A percentile compares a stretch with the other conserved stretches of the same genome.
These are phyloP conservation scores for Punctoribates punctum DNA, from an alignment of 2,888 invertebrate genomes.

Conservation along the genomic window DNA sequence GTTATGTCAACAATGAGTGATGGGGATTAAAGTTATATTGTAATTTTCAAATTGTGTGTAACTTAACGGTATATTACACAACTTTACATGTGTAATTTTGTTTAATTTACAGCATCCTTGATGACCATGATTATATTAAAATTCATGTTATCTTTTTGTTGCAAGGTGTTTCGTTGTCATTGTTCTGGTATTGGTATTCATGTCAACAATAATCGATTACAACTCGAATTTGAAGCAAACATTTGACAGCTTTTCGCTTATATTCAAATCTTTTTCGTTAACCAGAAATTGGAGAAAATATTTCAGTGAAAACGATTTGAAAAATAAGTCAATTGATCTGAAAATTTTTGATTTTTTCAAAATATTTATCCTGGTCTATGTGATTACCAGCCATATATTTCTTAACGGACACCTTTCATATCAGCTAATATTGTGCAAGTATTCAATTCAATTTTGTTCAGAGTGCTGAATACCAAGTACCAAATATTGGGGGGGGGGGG, in stretches of 20 bases:
- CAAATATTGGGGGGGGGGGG: too few relatives aligned
- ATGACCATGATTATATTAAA: not conserved
- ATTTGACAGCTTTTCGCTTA: not conserved
- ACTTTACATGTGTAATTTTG: too few relatives aligned
- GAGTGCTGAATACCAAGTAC: too few relatives aligned
- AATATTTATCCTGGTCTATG: not conserved
- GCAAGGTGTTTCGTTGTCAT: not conserved
- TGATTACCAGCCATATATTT: not conserved
- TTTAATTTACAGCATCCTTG: too few relatives aligned
- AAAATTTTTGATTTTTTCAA: constrained; percentile 6
- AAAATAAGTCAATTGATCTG: not conserved
- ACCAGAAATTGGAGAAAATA: not conserved
- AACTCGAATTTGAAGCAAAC: too few relatives aligned
- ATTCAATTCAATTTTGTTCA: too few relatives aligned
- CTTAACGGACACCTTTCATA: not conserved
- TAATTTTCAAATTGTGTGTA: too few relatives aligned
- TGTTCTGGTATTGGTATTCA: not conserved
- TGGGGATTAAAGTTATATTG: too few relatives aligned
- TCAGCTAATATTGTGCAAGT: not conserved
- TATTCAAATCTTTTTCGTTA: not conserved
- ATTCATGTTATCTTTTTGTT: not conserved
- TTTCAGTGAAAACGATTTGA: not conserved
- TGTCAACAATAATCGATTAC: not conserved
- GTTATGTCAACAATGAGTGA: too few relatives aligned
- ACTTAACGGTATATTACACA: too few relatives aligned